Percentiles rank a stretch among this genome's conserved stretches.
These are phyloP conservation scores for Chelonia mydas DNA, from an alignment of 2,797 vertebrate genomes.

Conservation along the genomic window DNA sequence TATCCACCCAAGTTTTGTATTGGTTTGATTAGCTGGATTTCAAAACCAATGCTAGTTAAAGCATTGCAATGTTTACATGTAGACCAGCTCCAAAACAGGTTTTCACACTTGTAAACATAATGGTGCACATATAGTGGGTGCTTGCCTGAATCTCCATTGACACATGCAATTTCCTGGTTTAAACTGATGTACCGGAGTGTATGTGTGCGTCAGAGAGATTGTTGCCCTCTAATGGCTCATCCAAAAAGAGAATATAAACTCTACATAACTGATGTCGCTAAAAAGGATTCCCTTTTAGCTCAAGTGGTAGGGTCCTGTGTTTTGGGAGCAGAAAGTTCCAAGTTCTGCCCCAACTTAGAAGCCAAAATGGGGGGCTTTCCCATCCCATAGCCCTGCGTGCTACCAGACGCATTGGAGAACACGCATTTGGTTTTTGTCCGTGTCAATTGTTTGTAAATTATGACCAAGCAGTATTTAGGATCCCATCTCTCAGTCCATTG, in stretches of 20 bases:
- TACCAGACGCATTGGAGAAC: background rate
- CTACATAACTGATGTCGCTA: background rate
- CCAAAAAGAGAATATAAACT: background rate
- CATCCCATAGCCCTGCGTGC: background rate
- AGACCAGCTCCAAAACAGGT: background rate
- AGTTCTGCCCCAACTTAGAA: background rate
- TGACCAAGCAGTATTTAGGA: background rate
- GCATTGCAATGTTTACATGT: background rate
- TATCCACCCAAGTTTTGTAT: background rate
- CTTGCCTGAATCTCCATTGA: background rate
- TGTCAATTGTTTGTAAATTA: background rate
- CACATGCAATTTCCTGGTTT: background rate
- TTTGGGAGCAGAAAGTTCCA: background rate
- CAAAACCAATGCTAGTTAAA: background rate
- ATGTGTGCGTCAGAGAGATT: background rate
- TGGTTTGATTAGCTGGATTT: background rate
- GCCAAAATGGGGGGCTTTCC: background rate
- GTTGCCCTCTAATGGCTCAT: background rate
- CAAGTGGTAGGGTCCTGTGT: background rate
- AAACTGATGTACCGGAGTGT: background rate
- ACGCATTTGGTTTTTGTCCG: background rate
- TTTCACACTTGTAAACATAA: background rate
- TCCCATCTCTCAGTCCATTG: background rate
- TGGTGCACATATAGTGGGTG: background rate
- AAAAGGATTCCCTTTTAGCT: background rate